phyloP scores from a whole-genome alignment of 2,888 invertebrate species.

The Gastrophysa polygoni region DNA sequence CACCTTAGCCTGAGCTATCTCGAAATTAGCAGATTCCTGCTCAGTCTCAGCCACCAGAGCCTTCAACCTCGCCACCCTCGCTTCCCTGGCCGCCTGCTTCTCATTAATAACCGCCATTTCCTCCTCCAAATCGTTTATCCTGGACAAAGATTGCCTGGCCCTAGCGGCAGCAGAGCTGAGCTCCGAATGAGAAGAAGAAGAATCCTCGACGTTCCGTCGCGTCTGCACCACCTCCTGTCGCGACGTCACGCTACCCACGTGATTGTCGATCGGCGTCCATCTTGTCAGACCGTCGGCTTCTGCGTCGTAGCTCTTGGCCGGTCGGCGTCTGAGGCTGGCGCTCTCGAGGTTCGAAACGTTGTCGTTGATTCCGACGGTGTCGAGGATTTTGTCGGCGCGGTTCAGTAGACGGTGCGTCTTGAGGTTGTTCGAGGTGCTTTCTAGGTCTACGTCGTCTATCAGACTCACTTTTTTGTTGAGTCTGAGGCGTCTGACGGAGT shows the following conservation, averaged over 20 bases:
- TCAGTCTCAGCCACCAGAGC: constrained; percentile 69
- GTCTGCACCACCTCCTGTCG: constrained; percentile 20
- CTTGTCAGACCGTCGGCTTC: constrained; percentile 59
- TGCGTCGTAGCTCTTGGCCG: constrained; percentile 47
- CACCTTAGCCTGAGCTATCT: constrained; percentile 38
- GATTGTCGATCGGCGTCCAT: constrained; percentile 61
- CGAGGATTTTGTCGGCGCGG: constrained; percentile 69
- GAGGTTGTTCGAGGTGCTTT: constrained; percentile 64
- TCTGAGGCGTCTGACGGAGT: constrained; percentile 66
- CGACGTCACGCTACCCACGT: constrained; percentile 39
- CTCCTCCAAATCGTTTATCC: constrained; percentile 73
- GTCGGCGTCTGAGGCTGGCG: constrained; percentile 54
- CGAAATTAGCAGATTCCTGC: constrained; percentile 57
- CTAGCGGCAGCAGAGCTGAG: constrained; percentile 63
- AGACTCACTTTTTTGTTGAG: constrained; percentile 67
- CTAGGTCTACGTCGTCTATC: constrained; percentile 69
- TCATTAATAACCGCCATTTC: constrained; percentile 77
- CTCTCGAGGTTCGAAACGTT: constrained; percentile 39
- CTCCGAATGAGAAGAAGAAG: constrained; percentile 5
- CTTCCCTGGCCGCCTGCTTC: constrained; percentile 72
- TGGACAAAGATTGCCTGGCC: constrained; percentile 68
- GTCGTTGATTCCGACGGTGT: constrained; percentile 68
- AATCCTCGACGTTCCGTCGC: constrained; percentile 49
- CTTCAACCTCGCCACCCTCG: constrained; percentile 71
- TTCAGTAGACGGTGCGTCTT: constrained; percentile 64